Conservation (phyloP, 2,888 invertebrate species). For the Drosophila recens region DNA sequence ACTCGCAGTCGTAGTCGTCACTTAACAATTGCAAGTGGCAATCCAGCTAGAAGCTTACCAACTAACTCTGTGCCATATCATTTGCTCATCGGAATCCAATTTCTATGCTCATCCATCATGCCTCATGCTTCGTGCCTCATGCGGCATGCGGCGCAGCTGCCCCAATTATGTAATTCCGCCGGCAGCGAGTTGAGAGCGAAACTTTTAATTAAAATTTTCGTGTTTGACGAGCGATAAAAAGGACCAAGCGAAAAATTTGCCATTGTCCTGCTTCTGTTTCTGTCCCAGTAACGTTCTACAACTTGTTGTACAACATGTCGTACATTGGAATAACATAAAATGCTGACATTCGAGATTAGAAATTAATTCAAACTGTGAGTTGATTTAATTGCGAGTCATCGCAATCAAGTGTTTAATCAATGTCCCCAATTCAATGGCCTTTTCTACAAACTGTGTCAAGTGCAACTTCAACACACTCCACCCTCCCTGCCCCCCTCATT, state of each 20-base stretch:
- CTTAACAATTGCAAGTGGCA: background rate
- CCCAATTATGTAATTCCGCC: constrained; percentile 45
- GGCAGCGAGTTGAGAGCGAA: constrained; percentile 6
- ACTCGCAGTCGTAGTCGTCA: background rate
- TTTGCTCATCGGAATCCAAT: constrained; percentile 6
- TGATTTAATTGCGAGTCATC: constrained; percentile 23
- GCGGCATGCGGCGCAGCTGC: constrained; percentile 17
- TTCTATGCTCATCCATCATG: constrained; percentile 35
- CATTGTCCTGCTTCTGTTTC: background rate
- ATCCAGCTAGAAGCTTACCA: background rate
- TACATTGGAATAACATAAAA: background rate
- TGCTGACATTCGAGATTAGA: constrained; percentile 21
- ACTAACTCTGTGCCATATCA: constrained; percentile 3
- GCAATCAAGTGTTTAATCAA: constrained; percentile 55
- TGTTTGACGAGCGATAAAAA: constrained; percentile 5
- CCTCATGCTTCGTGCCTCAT: constrained; percentile 31
- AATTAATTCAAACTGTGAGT: constrained; percentile 17
- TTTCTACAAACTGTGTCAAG: constrained; percentile 40
- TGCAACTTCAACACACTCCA: background rate
- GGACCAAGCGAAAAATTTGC: background rate
- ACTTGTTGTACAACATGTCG: constrained; percentile 13
- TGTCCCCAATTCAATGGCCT: constrained; percentile 18
- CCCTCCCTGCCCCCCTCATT: background rate
- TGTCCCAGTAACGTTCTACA: background rate
- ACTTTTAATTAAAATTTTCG: constrained; percentile 63